Percentiles rank a stretch among this genome's conserved stretches.
phyloP scores from a whole-genome alignment of 2,797 vertebrate species.

The Pangasius mekongensis region DNA sequence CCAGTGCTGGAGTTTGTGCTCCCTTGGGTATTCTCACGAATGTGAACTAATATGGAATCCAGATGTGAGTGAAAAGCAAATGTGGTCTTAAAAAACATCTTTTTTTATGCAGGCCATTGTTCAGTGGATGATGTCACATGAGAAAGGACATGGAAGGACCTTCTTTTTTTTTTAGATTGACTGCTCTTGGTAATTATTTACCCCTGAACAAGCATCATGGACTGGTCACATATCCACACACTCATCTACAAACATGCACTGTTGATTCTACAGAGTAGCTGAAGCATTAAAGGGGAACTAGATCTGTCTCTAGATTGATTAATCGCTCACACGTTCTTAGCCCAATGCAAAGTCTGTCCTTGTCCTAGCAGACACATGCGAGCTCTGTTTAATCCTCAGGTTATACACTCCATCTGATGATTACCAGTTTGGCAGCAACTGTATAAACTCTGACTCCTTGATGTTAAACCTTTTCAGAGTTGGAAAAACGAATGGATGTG shows the following conservation, averaged over 20 bases:
- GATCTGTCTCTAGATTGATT: conserved; percentile 37
- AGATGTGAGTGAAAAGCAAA: conserved; percentile 54
- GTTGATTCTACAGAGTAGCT: not conserved
- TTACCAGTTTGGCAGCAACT: conserved; percentile 45
- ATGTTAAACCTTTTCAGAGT: conserved; percentile 33
- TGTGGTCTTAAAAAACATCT: conserved; percentile 19
- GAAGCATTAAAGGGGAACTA: conserved; percentile 16
- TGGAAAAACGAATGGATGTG: not conserved
- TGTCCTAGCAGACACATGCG: conserved; percentile 43
- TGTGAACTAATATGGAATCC: conserved; percentile 49
- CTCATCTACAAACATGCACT: conserved; percentile 44
- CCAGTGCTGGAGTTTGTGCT: conserved; percentile 34
- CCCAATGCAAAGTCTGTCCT: not conserved
- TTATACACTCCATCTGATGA: conserved; percentile 46
- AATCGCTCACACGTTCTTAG: conserved; percentile 9
- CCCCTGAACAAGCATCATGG: conserved; percentile 37
- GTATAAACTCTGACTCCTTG: conserved; percentile 37
- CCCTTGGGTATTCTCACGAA: conserved; percentile 33
- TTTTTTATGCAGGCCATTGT: conserved; percentile 17
- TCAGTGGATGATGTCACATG: conserved; percentile 40
- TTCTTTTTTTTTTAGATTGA: conserved; percentile 27
- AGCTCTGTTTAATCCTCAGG: conserved; percentile 40
- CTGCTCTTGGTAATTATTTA: conserved; percentile 48
- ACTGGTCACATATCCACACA: conserved; percentile 28
- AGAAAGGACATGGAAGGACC: conserved; percentile 37